Evolutionary conservation across 2,888 invertebrate genomes (phyloP), one percentile per base, ranked within the genome.

Genomic region (Trissolcus brochymenae): DNA sequence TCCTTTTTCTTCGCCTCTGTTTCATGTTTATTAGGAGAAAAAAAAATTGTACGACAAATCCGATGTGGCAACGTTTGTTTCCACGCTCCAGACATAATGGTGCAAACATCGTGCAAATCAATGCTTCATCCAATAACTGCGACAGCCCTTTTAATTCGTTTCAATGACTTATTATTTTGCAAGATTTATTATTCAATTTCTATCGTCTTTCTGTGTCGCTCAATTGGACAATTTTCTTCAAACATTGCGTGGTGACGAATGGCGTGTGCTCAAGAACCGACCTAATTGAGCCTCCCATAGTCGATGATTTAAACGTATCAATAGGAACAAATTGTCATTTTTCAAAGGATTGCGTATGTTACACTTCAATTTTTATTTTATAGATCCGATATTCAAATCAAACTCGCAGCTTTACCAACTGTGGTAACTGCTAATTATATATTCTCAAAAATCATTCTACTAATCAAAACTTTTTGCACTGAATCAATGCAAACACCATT

Each of bases 141-240:
- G 13, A 21, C 19, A 0, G 25, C 7, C 6, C 19, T 57, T 62
- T 68, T 64, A 67, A 75, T 62, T 68, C 41, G 49, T 59, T 54
- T 49, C 74, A 59, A 49, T 75, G 51, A 51, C 29, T 68, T 64
- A 59, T 68, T 62, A 53, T 57, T 59, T 53, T 46, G n/a, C 46
- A 57, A 57, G 67, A 74, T 74, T 74, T 62, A 62, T 62, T 62
- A 62, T 67, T 67, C 67, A 67, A 62, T 74, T 66, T 67, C 61
- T 62, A 14, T 46, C 49, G 64, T 64, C 55, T 57, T 6, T 25
- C 25, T 2, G 35, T 4, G 13, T 54, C 7, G 4, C 6, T 55
- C 21, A 40, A 53, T 25, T 59, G 60, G 56, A 60, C 55, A 56
- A 66, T 66, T 66, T 46, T 66, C 60, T 54, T 65, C 21, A 11